These are phyloP conservation scores for Brachionichthys hirsutus DNA, from an alignment of 2,113 vertebrate species.

Conservation along the genomic window DNA sequence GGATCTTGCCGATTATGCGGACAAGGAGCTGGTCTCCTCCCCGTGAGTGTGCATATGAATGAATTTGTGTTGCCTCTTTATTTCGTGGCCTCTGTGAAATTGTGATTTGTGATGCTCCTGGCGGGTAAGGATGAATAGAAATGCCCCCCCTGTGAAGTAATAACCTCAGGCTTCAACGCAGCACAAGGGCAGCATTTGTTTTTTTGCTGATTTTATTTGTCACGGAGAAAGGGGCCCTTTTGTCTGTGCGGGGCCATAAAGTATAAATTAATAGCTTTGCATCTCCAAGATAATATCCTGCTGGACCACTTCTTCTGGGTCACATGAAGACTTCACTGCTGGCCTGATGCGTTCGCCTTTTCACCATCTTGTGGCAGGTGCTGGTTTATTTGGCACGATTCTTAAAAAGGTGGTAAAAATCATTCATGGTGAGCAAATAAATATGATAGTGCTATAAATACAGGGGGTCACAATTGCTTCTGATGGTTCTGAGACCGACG, in stretches of 20 bases:
- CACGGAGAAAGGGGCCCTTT: conserved; percentile 46
- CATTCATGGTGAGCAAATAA: conserved; percentile 2
- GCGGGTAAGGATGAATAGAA: conserved; percentile 44
- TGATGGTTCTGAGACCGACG: too few species aligned
- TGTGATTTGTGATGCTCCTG: conserved; percentile 52
- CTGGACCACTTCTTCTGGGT: conserved; percentile 45
- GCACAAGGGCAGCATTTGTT: conserved; percentile 54
- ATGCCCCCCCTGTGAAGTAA: conserved; percentile 46
- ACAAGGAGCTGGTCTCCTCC: conserved; percentile 22
- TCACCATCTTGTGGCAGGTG: background rate
- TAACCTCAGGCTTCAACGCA: conserved; percentile 52
- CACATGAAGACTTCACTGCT: conserved; percentile 16
- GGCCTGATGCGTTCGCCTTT: background rate
- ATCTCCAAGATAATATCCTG: conserved; percentile 41
- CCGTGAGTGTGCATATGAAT: conserved; percentile 34
- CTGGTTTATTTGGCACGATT: conserved; percentile 1
- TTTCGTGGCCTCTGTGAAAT: conserved; percentile 32
- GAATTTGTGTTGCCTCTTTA: conserved; percentile 37
- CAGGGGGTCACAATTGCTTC: too few species aligned
- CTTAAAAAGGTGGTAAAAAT: background rate
- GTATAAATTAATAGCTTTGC: conserved; percentile 67
- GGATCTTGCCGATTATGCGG: conserved; percentile 29
- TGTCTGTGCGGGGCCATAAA: conserved; percentile 56
- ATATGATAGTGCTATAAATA: too few species aligned
- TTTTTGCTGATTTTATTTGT: conserved; percentile 53